These are phyloP conservation scores for Apantesis nais DNA, from an alignment of 2,888 invertebrate genomes.

Conservation along the genomic window DNA sequence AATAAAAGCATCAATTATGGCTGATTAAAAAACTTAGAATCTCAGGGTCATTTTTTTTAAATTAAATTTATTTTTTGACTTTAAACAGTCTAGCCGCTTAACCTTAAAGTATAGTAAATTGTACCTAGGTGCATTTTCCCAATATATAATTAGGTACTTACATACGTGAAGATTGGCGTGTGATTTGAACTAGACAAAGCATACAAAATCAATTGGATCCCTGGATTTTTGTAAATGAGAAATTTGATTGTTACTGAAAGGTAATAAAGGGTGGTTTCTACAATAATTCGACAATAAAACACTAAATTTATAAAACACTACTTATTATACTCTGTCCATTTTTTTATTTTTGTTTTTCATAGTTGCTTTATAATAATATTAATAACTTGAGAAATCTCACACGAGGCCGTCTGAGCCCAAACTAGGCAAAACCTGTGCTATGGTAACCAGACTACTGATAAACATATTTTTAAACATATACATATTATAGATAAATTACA, in stretches of 20 bases:
- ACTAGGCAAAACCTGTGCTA: too few relatives aligned
- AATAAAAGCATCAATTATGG: constrained; percentile 20
- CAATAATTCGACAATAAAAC: neutral
- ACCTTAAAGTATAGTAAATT: constrained; percentile 59
- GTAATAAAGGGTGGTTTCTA: neutral
- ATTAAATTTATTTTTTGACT: constrained; percentile 38
- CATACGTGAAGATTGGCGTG: constrained; percentile 29
- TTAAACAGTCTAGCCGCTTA: constrained; percentile 39
- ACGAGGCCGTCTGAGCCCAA: too few relatives aligned
- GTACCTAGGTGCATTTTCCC: constrained; percentile 76
- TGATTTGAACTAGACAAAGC: constrained; percentile 31
- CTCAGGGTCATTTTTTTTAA: constrained; percentile 2
- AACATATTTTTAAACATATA: too few relatives aligned
- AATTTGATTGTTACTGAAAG: neutral
- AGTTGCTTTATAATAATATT: too few relatives aligned
- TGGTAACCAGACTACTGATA: too few relatives aligned
- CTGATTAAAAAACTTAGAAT: constrained; percentile 12
- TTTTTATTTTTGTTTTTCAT: neutral
- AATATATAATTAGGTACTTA: constrained; percentile 42
- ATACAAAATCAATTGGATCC: constrained; percentile 23
- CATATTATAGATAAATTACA: too few relatives aligned
- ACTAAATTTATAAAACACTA: constrained; percentile 3
- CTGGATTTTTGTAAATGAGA: neutral
- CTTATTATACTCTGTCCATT: neutral
- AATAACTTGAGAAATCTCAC: too few relatives aligned